Evolutionary conservation across 2,888 invertebrate species (phyloP).

Genomic region (Diarsia mendica): DNA sequence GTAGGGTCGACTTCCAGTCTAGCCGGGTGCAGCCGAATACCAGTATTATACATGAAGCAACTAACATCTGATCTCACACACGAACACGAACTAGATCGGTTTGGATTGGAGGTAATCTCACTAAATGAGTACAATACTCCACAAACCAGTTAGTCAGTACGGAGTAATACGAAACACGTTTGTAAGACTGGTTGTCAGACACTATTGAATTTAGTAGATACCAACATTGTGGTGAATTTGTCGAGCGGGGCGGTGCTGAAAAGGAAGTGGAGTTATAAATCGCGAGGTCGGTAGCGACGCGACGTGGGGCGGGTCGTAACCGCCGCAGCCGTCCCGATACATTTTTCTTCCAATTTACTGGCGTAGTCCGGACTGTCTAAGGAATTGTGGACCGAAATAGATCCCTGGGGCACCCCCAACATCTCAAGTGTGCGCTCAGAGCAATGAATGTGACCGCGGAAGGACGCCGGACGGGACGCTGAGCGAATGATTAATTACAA

Average conservation of each 20-base stretch:
- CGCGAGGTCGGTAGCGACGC: background rate
- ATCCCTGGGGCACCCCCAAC: slow-evolving; percentile 14
- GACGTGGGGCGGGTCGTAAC: slow-evolving; percentile 6
- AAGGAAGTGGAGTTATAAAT: slow-evolving; percentile 27
- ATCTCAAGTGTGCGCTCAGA: slow-evolving; percentile 7
- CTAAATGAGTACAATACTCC: too few species aligned
- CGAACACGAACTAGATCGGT: too few species aligned
- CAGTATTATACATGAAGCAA: background rate
- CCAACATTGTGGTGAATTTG: slow-evolving; percentile 2
- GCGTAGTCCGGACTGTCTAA: background rate
- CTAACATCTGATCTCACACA: background rate
- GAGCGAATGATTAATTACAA: slow-evolving; percentile 1
- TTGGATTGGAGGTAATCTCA: too few species aligned
- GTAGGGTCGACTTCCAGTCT: background rate
- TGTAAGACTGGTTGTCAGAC: background rate
- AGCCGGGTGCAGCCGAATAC: background rate
- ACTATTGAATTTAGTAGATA: background rate
- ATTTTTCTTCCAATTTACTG: slow-evolving; percentile 45
- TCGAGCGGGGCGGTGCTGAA: background rate
- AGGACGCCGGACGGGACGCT: background rate
- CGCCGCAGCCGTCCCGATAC: slow-evolving; percentile 14
- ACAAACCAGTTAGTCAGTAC: background rate
- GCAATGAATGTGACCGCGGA: background rate
- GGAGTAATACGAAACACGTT: background rate
- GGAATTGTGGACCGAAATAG: slow-evolving; percentile 16